Conservation (phyloP, 2,797 vertebrate species). For the Zenarchopterus dispar region DNA sequence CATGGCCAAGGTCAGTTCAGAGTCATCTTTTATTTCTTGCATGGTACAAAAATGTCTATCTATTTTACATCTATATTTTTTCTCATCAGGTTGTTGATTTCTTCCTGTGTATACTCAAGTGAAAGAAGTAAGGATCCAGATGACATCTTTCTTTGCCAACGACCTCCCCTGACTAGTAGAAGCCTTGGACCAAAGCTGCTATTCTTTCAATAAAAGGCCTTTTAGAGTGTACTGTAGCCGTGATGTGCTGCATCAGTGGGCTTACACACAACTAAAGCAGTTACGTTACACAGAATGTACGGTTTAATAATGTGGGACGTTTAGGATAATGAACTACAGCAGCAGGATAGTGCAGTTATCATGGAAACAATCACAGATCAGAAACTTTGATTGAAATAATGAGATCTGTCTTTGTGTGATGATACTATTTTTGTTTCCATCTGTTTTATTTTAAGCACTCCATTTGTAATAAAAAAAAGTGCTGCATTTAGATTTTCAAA, state of each 20-base stretch:
- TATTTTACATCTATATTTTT: conserved; percentile 13
- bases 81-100: conserved; percentile 84
- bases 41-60: neutral
- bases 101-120: conserved; percentile 88
- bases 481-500: neutral
- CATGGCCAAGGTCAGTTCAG: conserved; percentile 86
- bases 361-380: too few species aligned
- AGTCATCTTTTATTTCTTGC: neutral
- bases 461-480: neutral
- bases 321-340: too few species aligned
- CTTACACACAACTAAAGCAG: neutral
- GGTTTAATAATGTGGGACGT: too few species aligned
- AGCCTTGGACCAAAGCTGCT: conserved; percentile 2
- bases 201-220: conserved; percentile 13
- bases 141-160: neutral
- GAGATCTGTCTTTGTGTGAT: too few species aligned
- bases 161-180: neutral
- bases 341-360: too few species aligned
- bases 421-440: neutral
- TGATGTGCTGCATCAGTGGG: conserved; percentile 3
- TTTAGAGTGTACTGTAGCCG: conserved; percentile 6
- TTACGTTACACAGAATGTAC: too few species aligned
- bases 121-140: conserved; percentile 52
- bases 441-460: neutral
- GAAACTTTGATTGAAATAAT: too few species aligned